Conservation (phyloP, 2,113 vertebrate species). For the Otis tarda region DNA sequence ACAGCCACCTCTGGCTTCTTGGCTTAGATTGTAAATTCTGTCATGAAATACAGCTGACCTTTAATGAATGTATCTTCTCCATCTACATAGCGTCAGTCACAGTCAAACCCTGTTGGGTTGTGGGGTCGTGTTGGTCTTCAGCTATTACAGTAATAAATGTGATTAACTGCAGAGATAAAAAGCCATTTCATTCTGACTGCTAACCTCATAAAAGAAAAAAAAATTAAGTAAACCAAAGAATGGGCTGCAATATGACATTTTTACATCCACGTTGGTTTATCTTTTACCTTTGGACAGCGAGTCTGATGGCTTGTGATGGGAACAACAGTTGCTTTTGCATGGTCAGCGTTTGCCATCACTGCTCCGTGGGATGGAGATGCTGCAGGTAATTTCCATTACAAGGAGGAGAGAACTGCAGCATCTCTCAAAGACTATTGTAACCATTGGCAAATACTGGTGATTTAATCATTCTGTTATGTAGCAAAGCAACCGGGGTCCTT, state of each 20-base stretch:
- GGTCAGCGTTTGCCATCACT: background rate
- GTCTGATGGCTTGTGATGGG: background rate
- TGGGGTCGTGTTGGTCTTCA: background rate
- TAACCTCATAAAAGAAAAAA: conserved; percentile 9
- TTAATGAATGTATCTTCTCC: background rate
- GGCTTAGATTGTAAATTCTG: background rate
- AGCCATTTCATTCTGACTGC: conserved; percentile 28
- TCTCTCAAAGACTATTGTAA: background rate
- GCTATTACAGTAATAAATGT: background rate
- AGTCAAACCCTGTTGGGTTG: background rate
- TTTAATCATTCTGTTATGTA: background rate
- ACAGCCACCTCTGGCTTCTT: background rate
- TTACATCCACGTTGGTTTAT: background rate
- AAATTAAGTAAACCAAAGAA: background rate
- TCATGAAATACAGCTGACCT: background rate
- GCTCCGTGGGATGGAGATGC: background rate
- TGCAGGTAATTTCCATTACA: background rate
- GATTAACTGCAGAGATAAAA: conserved; percentile 49
- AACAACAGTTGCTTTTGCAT: background rate
- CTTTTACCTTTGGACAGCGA: background rate
- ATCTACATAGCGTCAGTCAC: background rate
- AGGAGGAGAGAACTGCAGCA: background rate
- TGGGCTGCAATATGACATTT: background rate
- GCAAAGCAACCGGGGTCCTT: background rate
- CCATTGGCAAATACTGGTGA: background rate